These are phyloP conservation scores for Atlantisia rogersi DNA, from an alignment of 2,113 vertebrate species.

Conservation along the genomic window DNA sequence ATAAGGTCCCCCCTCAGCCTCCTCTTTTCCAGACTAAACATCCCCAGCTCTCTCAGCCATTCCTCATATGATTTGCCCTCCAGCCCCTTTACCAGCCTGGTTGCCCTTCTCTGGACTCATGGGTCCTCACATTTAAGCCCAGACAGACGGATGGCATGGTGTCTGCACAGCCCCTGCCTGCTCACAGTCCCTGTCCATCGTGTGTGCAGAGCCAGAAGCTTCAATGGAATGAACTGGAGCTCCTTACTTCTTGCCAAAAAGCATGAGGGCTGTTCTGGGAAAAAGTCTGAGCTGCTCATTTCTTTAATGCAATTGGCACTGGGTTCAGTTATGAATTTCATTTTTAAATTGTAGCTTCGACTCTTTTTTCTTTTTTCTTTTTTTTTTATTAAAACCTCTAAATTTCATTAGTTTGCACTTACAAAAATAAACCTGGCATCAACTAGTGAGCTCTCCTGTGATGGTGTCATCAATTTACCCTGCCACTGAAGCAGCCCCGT, in stretches of 20 bases:
- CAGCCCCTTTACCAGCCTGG: too few species aligned
- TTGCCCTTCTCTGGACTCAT: too few species aligned
- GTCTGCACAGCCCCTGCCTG: background rate
- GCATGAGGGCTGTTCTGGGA: background rate
- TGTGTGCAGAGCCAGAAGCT: background rate
- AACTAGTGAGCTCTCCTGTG: slow-evolving; percentile 34
- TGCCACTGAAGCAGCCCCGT: background rate
- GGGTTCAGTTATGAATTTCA: background rate
- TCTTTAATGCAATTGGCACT: background rate
- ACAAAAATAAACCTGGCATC: slow-evolving; percentile 64
- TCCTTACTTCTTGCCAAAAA: background rate
- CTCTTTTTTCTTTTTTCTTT: background rate
- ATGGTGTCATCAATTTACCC: slow-evolving; percentile 58
- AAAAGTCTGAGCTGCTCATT: background rate
- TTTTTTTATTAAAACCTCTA: background rate
- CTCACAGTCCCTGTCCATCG: background rate
- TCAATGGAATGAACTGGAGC: background rate
- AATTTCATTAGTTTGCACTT: slow-evolving; percentile 72
- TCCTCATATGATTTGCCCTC: too few species aligned
- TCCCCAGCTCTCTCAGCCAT: too few species aligned
- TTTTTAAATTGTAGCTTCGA: slow-evolving; percentile 36
- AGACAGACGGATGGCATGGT: rapidly evolving
- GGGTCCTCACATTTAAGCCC: background rate
- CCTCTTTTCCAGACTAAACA: too few species aligned
- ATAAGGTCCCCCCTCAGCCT: too few species aligned